These are phyloP conservation scores for Pangasius krempfi DNA, from an alignment of 2,797 vertebrate species.

Conservation along the genomic window DNA sequence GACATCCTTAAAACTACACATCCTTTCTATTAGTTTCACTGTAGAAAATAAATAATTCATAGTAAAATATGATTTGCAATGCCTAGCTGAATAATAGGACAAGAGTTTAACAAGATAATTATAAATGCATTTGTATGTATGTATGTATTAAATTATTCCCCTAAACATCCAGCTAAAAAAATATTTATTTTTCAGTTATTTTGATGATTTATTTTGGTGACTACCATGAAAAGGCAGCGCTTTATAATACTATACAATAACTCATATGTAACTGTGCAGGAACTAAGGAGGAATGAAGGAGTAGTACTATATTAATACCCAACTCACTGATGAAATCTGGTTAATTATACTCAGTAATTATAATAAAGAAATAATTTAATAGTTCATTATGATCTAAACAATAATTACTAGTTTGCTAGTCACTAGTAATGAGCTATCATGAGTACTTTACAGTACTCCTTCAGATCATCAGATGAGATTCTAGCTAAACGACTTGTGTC, in stretches of 20 bases:
- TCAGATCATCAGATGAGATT: not conserved
- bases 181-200: not conserved
- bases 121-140: not conserved
- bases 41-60: not conserved
- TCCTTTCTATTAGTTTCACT: no score
- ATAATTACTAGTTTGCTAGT: not conserved
- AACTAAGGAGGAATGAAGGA: no score
- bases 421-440: not conserved
- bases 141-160: not conserved
- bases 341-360: not conserved
- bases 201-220: not conserved
- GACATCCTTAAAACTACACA: not conserved
- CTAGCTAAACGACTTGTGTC: not conserved
- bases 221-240: not conserved
- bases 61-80: not conserved
- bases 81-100: not conserved
- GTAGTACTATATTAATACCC: not conserved
- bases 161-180: not conserved
- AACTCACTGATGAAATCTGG: not conserved
- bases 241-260: not conserved
- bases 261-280: not conserved
- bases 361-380: not conserved
- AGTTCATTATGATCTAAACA: not conserved
- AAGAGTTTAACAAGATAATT: not conserved
- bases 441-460: not conserved